Evolutionary conservation across 2,888 invertebrate species (phyloP), one percentile per base, ranked within the genome.

Genomic region (Hoplodrina ambigua): DNA sequence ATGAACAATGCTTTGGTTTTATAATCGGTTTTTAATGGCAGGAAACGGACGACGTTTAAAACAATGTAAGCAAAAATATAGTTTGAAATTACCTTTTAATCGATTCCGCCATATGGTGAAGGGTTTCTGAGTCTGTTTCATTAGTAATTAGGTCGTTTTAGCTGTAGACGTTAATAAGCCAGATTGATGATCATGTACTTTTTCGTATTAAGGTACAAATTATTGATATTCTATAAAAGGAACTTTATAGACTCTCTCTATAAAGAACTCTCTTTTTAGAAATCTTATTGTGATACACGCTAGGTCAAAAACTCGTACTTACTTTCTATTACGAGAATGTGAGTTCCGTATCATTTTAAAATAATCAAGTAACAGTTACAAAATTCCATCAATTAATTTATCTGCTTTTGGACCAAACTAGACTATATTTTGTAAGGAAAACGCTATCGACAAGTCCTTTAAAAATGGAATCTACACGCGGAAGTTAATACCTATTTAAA

Each of bases 21-120:
- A n/a, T 46, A 58, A 55, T 41, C 4, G 44, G 15, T 75, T 55
- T 62, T 53, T 75, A 49, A 58, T 54, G 33, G 19, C 41, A 11
- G 15, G 17, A 30, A 52, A 57, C 5, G 25, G n/a, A 15, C 10
- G 25, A 15, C 5, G 2, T 20, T 49, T 58, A 10, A n/a, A 46
- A 63, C 17, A 56, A 33, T 25, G 19, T 49, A 50, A 50, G 0
- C 3, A 11, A 13, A 55, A 44, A 50, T 50, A 30, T 25, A 15
- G 13, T 52, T 50, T 44, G 1, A n/a, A 41, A 55, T 49, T 3
- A 41, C 15, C 11, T 20, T 20, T 8, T 50, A 50, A 50, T 50
- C n/a, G 50, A n/a, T 52, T 52, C 20, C 4, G 11, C 20, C 20
- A 19, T 52, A 1, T 52, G 20, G 11, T 20, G 4, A 4, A 1